Conservation (phyloP, 2,888 invertebrate genomes). For the Polietes domitor region DNA sequence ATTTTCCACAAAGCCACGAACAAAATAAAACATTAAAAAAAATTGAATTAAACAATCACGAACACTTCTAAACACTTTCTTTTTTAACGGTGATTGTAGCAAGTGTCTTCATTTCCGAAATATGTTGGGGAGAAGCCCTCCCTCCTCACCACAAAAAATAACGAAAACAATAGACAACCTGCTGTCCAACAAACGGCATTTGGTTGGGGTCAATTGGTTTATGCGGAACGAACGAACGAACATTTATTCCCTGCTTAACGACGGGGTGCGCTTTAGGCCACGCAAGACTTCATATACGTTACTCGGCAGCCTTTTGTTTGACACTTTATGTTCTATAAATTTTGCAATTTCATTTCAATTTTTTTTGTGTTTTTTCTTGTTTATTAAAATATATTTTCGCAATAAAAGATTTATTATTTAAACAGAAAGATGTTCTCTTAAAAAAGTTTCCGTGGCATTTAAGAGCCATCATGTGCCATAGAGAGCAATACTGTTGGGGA, state of each 20-base stretch:
- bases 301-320: background rate
- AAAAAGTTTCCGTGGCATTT: background rate
- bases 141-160: no score
- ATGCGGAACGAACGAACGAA: background rate
- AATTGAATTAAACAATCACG: background rate
- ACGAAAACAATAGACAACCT: background rate
- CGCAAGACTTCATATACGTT: conserved; percentile 4
- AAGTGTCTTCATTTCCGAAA: background rate
- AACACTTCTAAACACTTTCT: conserved; percentile 21
- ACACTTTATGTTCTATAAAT: conserved; percentile 6
- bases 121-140: no score
- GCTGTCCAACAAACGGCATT: background rate
- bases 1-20: no score
- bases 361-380: background rate
- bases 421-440: background rate
- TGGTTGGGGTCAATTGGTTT: background rate
- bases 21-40: no score
- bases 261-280: background rate
- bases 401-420: background rate
- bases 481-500: background rate
- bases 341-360: background rate
- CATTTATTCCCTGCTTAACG: background rate
- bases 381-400: background rate
- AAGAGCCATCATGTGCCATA: background rate
- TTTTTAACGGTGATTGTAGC: conserved; percentile 28